Evolutionary conservation across 1,140 invertebrate species (phyloP), one percentile per base, ranked within the genome.

Genomic region (Antheraea mylitta): DNA sequence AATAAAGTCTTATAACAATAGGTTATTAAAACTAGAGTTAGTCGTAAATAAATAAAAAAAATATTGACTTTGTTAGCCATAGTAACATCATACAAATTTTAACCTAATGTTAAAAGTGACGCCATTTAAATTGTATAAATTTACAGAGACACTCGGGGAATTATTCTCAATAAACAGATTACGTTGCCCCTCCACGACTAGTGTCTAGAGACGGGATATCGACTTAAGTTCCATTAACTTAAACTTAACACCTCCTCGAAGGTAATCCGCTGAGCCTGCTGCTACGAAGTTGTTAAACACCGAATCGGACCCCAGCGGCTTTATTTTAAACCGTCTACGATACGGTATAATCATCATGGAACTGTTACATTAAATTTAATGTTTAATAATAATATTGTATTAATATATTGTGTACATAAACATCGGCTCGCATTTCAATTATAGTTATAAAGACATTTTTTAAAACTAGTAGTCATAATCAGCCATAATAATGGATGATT

Each of bases 221-320:
- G 67, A 61, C 64, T 66, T 67, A 75, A 75, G 68, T 70, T 72
- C 66, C 66, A 70, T 70, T 72, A 75, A 66, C 58, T 70, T 70
- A 45, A 68, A 76, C 61, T 76, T 74, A 77, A 77, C 75, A 72
- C 75, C 70, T 67, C 63, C 67, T 64, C 16, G 67, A 74, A 69
- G 38, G 61, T 63, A 66, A 59, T 72, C 70, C 70, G 67, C 48
- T 38, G 70, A 67, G 71, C 42, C 61, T 64, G 45, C 66, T 71
- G 67, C 64, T 70, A 67, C 66, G 58, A 70, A 70, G 65, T 53
- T 74, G 71, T 73, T 78, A 78, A 78, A 75, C 74, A 75, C 70
- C 60, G 68, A 70, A 75, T 73, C 48, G 76, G 48, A 64, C 73
- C 72, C 71, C 62, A 70, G 70, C 64, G 74, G 60, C 48, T 65